phyloP scores from a whole-genome alignment of 2,888 invertebrate genomes.

The Cataglyphis rosenhaueri region DNA sequence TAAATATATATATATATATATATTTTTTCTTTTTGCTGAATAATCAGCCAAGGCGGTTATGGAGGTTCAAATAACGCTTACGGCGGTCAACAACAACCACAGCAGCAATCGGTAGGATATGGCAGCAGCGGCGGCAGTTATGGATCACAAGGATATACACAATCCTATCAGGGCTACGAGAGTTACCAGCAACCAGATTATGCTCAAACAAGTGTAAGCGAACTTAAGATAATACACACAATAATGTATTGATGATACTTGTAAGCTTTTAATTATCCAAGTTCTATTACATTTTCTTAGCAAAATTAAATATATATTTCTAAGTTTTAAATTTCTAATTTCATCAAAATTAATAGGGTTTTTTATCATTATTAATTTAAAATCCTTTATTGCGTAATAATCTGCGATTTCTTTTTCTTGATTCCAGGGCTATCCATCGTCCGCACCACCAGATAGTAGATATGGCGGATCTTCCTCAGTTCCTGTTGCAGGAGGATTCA shows the following conservation, averaged over 20 bases:
- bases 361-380: constrained; percentile 3
- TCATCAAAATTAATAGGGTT: not conserved
- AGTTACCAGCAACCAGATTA: constrained; percentile 84
- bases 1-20: not conserved
- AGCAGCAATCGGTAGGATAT: constrained; percentile 78
- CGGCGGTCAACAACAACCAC: constrained; percentile 79
- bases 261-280: not conserved
- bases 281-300: not conserved
- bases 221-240: not conserved
- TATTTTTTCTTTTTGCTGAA: constrained; percentile 19
- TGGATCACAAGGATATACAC: constrained; percentile 82
- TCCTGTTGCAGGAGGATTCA: constrained; percentile 81
- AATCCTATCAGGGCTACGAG: constrained; percentile 83
- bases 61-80: constrained; percentile 81
- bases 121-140: constrained; percentile 74
- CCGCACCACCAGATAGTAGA: constrained; percentile 82
- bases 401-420: not conserved
- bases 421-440: constrained; percentile 81
- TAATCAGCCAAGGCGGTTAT: constrained; percentile 81
- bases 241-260: not conserved
- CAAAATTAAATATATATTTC: not conserved
- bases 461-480: constrained; percentile 82
- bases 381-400: not conserved
- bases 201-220: constrained; percentile 81
- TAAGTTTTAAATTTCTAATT: not conserved